phyloP scores from a whole-genome alignment of 2,888 invertebrate species.

The Brachylomia viminalis region DNA sequence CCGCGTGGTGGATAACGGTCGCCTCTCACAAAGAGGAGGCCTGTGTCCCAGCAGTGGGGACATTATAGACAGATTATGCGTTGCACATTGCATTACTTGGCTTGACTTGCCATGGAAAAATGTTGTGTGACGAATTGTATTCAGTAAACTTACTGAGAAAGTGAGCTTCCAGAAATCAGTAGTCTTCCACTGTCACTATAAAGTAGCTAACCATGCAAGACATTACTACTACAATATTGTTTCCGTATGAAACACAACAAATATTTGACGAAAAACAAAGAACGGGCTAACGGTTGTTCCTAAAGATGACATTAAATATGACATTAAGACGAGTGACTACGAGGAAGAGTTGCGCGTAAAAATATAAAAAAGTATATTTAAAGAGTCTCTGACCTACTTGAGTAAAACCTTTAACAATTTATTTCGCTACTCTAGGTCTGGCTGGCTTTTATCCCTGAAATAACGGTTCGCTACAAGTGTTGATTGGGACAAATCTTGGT shows the following conservation, averaged over 20 bases:
- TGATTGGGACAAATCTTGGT: too few species aligned
- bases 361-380: constrained; percentile 33
- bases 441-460: constrained; percentile 20
- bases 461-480: constrained; percentile 28
- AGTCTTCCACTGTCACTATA: neutral
- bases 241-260: constrained; percentile 1
- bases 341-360: constrained; percentile 12
- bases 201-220: neutral
- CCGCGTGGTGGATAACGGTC: too few species aligned
- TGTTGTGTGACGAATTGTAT: neutral
- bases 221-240: neutral
- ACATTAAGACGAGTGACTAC: constrained; percentile 40
- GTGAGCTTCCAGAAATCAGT: neutral
- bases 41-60: too few species aligned
- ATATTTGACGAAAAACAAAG: neutral
- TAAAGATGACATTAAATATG: constrained; percentile 24
- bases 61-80: too few species aligned
- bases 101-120: neutral
- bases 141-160: constrained; percentile 31
- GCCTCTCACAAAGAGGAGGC: too few species aligned
- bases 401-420: constrained; percentile 48
- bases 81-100: neutral
- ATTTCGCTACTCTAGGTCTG: constrained; percentile 25
- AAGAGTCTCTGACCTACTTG: constrained; percentile 39
- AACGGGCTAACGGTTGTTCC: neutral